A percentile compares a stretch with the other conserved stretches of the same genome.
Conservation (phyloP, 2,797 vertebrate genomes). For the Brachyalestes nurse region DNA sequence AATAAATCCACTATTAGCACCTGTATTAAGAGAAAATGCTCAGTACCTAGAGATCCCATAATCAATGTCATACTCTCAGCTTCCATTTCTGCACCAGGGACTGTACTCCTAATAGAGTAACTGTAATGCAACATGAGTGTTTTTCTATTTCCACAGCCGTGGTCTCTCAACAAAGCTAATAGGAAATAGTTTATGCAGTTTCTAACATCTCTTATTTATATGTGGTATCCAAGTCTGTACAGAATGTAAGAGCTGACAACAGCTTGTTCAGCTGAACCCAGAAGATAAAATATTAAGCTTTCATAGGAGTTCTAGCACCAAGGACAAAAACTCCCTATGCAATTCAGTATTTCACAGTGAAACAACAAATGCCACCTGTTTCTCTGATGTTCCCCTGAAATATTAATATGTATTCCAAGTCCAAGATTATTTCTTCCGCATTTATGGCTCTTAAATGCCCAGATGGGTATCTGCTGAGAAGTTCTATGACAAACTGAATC, state of each 20-base stretch:
- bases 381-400: slow-evolving; percentile 22
- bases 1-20: too few relatives aligned
- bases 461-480: not conserved
- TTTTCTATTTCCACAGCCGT: not conserved
- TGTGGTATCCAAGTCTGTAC: not conserved
- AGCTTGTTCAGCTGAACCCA: slow-evolving; percentile 3
- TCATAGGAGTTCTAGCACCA: not conserved
- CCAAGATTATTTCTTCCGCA: slow-evolving; percentile 10
- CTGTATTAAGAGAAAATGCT: too few relatives aligned
- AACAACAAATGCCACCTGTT: slow-evolving; percentile 20
- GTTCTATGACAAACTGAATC: not conserved
- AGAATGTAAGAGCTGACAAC: slow-evolving; percentile 13
- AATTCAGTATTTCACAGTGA: slow-evolving; percentile 10
- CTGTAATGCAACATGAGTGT: not conserved
- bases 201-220: not conserved
- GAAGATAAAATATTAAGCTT: slow-evolving; percentile 22
- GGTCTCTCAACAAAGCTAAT: slow-evolving; percentile 1
- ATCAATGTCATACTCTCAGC: not conserved
- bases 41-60: not conserved
- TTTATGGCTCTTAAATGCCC: slow-evolving; percentile 12
- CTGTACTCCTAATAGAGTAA: not conserved
- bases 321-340: not conserved
- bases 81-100: too few relatives aligned
- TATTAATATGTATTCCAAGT: slow-evolving; percentile 33
- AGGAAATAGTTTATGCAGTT: not conserved